Percentiles rank a stretch among this genome's conserved stretches.
Evolutionary conservation across 2,113 vertebrate species (phyloP).

Genomic region (Raphicerus campestris): DNA sequence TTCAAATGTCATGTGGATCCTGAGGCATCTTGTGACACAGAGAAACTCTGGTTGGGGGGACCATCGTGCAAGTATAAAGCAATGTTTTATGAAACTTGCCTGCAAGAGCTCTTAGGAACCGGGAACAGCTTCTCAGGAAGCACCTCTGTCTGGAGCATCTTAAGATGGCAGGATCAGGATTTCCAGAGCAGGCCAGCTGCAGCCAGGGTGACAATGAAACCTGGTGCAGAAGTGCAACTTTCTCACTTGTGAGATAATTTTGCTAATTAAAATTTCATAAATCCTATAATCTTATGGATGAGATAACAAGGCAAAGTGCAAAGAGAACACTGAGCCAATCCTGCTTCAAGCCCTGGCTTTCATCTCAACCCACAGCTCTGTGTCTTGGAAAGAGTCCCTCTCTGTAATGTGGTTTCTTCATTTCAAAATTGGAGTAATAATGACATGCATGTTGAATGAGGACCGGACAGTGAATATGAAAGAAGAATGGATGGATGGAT

Average conservation of each 20-base stretch:
- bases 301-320: background rate
- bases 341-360: background rate
- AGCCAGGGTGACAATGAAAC: background rate
- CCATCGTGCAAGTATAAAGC: background rate
- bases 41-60: background rate
- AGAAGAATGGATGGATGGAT: background rate
- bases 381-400: background rate
- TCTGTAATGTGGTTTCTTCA: background rate
- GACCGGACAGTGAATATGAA: background rate
- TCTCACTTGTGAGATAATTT: background rate
- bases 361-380: background rate
- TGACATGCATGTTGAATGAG: rapidly evolving
- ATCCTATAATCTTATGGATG: background rate
- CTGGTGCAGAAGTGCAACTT: background rate
- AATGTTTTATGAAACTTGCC: background rate
- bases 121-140: background rate
- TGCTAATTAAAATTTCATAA: background rate
- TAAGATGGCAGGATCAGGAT: background rate
- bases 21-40: background rate
- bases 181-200: background rate
- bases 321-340: background rate
- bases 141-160: rapidly evolving
- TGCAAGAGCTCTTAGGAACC: too few species aligned
- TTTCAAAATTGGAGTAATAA: background rate
- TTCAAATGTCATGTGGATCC: rapidly evolving